These are phyloP conservation scores for Epirrhoe tristata DNA, from an alignment of 2,888 invertebrate species.

Conservation along the genomic window DNA sequence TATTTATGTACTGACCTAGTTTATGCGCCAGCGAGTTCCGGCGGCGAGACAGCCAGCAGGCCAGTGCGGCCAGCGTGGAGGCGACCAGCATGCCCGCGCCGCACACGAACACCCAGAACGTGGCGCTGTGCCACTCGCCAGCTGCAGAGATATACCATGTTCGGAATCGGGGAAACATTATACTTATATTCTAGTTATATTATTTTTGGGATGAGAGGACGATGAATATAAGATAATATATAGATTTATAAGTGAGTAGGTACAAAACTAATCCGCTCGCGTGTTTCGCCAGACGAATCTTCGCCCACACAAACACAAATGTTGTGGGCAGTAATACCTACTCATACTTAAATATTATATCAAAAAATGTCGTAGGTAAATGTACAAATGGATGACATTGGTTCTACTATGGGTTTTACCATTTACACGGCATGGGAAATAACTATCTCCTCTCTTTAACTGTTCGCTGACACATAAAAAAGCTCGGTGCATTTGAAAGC, in stretches of 20 bases:
- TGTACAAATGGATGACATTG: neutral
- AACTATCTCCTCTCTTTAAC: neutral
- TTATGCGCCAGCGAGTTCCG: slow-evolving; percentile 73
- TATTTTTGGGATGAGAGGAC: too few species aligned
- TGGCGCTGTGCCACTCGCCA: slow-evolving; percentile 63
- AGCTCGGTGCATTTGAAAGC: slow-evolving; percentile 7
- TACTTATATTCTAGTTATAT: neutral
- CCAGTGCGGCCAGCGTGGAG: slow-evolving; percentile 61
- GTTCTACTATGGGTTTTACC: too few species aligned
- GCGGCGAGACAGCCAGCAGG: slow-evolving; percentile 73
- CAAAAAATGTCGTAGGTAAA: neutral
- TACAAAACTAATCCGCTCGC: too few species aligned
- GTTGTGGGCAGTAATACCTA: too few species aligned
- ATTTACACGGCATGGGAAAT: slow-evolving; percentile 16
- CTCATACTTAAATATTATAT: neutral
- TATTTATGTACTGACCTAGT: slow-evolving; percentile 66
- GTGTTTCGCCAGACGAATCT: too few species aligned
- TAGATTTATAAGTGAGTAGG: too few species aligned
- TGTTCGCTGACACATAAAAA: slow-evolving; percentile 10
- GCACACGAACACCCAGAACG: slow-evolving; percentile 70
- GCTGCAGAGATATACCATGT: slow-evolving; percentile 50
- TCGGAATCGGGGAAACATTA: slow-evolving; percentile 12
- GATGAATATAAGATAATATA: too few species aligned
- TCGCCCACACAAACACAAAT: too few species aligned
- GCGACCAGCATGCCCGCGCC: slow-evolving; percentile 58